Evolutionary conservation across 2,888 invertebrate genomes (phyloP).

Genomic region (Noctua janthina): DNA sequence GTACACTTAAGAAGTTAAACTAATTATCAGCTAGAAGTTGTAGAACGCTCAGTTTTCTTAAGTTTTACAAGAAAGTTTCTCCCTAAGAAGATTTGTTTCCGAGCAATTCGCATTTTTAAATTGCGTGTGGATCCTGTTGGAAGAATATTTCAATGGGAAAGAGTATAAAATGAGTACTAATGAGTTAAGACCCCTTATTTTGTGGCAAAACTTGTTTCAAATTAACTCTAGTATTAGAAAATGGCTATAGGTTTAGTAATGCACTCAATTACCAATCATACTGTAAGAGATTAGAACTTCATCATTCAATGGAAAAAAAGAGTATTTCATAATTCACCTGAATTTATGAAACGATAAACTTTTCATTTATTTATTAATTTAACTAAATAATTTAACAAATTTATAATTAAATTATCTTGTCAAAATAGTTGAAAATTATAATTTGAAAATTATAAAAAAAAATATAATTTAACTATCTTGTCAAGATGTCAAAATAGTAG

Average conservation of each 20-base stretch:
- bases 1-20: conserved; percentile 42
- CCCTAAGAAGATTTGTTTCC: background rate
- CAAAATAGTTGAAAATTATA: too few species aligned
- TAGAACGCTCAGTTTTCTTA: conserved; percentile 23
- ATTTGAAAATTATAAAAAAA: too few species aligned
- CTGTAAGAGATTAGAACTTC: background rate
- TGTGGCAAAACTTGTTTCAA: background rate
- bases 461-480: background rate
- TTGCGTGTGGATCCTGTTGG: background rate
- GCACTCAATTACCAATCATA: background rate
- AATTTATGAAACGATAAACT: too few species aligned
- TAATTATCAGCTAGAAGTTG: conserved; percentile 27
- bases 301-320: background rate
- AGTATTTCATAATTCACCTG: background rate
- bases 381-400: too few species aligned
- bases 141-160: background rate
- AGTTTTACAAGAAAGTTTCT: conserved; percentile 21
- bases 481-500: background rate
- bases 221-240: background rate
- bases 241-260: background rate
- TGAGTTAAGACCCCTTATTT: background rate
- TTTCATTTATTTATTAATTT: too few species aligned
- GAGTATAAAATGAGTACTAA: background rate
- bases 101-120: conserved; percentile 5
- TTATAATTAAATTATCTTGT: too few species aligned